These are phyloP conservation scores for Rhynchophorus ferrugineus DNA, from an alignment of 1,140 invertebrate species.

Conservation along the genomic window DNA sequence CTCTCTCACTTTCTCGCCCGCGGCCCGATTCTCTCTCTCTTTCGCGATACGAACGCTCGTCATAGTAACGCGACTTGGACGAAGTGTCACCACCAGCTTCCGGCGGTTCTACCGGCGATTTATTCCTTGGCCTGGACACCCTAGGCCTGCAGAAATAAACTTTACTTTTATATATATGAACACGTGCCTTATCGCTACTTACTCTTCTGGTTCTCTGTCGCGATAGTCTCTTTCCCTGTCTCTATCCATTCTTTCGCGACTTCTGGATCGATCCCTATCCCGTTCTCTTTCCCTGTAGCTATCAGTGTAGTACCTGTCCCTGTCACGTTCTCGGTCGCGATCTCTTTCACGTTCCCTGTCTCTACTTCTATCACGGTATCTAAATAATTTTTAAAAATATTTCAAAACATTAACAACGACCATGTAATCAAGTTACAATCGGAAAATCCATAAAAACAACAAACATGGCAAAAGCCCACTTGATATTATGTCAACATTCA, in stretches of 20 bases:
- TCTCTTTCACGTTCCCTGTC: conserved; percentile 53
- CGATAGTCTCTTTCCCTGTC: conserved; percentile 53
- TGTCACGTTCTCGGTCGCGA: conserved; percentile 40
- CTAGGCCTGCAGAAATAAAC: conserved; percentile 33
- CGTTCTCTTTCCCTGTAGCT: conserved; percentile 41
- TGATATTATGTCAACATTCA: no score
- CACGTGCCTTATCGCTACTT: conserved; percentile 11
- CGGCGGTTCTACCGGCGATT: conserved; percentile 50
- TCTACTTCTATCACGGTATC: conserved; percentile 67
- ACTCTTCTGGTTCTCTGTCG: conserved; percentile 38
- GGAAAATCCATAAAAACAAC: neutral
- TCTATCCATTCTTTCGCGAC: conserved; percentile 39
- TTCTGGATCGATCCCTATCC: conserved; percentile 42
- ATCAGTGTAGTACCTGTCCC: conserved; percentile 40
- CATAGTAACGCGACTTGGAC: conserved; percentile 64
- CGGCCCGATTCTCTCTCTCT: conserved; percentile 45
- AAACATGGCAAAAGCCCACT: neutral
- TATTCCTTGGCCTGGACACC: conserved; percentile 45
- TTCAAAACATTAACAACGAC: neutral
- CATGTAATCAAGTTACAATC: neutral
- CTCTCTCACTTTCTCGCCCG: conserved; percentile 53
- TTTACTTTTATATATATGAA: neutral
- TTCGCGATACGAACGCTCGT: conserved; percentile 70
- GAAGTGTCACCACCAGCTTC: conserved; percentile 48
- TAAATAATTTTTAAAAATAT: conserved; percentile 11